Conservation (phyloP, 2,113 vertebrate species). For the Dunckerocampus dactyliophorus region DNA sequence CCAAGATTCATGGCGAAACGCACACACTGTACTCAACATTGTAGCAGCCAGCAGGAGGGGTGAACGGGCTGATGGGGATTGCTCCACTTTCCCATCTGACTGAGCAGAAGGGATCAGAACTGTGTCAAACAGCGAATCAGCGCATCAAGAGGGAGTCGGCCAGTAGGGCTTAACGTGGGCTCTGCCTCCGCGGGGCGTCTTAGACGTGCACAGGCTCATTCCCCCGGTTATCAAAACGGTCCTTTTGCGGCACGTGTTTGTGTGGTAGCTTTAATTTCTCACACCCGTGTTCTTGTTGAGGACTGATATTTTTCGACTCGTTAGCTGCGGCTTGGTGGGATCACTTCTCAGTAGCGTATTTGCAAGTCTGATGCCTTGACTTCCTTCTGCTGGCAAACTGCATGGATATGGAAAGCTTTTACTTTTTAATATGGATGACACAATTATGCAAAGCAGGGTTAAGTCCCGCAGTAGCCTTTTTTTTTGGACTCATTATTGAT, state of each 20-base stretch:
- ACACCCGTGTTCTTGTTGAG: background rate
- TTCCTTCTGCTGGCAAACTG: conserved; percentile 13
- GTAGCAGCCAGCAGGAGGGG: conserved; percentile 34
- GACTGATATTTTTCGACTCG: conserved; percentile 5
- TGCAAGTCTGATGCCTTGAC: conserved; percentile 6
- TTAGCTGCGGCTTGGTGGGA: conserved; percentile 10
- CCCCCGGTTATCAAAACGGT: conserved; percentile 28
- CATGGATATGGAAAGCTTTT: conserved; percentile 8
- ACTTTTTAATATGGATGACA: conserved; percentile 9
- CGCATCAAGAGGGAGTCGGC: conserved; percentile 48
- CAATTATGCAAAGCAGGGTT: conserved; percentile 2
- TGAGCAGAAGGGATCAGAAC: conserved; percentile 69
- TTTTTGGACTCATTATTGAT: conserved; percentile 20
- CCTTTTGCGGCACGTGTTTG: conserved; percentile 13
- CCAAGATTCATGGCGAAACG: conserved; percentile 7
- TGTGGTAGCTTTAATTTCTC: conserved; percentile 9
- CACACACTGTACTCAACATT: conserved; percentile 12
- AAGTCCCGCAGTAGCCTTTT: background rate
- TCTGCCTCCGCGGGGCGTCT: conserved; percentile 39
- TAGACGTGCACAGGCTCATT: conserved; percentile 37
- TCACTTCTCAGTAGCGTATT: background rate
- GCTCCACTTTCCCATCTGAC: conserved; percentile 73
- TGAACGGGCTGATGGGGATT: conserved; percentile 46
- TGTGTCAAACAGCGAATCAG: conserved; percentile 57
- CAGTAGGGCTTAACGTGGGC: conserved; percentile 52